Percentiles rank a stretch among this genome's conserved stretches.
Evolutionary conservation across 2,888 invertebrate species (phyloP).

Genomic region (Tyria jacobaeae): DNA sequence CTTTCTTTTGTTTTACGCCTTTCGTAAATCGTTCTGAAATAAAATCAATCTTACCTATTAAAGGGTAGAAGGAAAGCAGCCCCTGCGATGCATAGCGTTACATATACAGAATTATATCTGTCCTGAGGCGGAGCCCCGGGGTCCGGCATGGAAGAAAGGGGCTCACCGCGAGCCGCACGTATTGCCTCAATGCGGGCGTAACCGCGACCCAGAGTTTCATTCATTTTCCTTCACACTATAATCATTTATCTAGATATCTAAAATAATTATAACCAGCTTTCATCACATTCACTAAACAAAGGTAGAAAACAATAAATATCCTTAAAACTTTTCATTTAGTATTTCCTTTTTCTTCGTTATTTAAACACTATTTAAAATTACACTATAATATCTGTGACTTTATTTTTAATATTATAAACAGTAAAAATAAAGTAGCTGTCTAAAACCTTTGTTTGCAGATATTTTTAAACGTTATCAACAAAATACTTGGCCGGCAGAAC

Average conservation of each 20-base stretch:
- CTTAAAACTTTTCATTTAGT: background rate
- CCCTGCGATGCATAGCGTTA: slow-evolving; percentile 93
- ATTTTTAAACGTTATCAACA: slow-evolving; percentile 48
- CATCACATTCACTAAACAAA: slow-evolving; percentile 1
- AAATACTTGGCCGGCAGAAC: slow-evolving; percentile 57
- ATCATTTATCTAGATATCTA: slow-evolving; percentile 7
- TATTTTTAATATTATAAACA: slow-evolving; percentile 9
- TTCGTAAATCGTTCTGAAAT: background rate
- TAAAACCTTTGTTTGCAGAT: slow-evolving; percentile 32
- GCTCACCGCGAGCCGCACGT: slow-evolving; percentile 84
- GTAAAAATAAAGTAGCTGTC: background rate
- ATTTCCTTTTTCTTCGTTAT: background rate
- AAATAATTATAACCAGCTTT: background rate
- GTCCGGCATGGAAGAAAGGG: slow-evolving; percentile 65
- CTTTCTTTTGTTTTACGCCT: background rate
- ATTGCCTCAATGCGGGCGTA: slow-evolving; percentile 88
- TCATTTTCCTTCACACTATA: slow-evolving; percentile 73
- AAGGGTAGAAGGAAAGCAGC: slow-evolving; percentile 96
- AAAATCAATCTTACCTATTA: slow-evolving; percentile 89
- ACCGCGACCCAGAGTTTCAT: slow-evolving; percentile 89
- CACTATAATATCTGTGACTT: background rate
- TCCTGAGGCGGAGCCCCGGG: slow-evolving; percentile 90
- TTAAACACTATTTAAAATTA: background rate
- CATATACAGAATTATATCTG: slow-evolving; percentile 90
- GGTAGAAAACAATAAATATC: background rate